Evolutionary conservation across 30 jellyfish, hydroid and myxozoan species (phyloP).

Genomic region (Turritopsis rubra): DNA sequence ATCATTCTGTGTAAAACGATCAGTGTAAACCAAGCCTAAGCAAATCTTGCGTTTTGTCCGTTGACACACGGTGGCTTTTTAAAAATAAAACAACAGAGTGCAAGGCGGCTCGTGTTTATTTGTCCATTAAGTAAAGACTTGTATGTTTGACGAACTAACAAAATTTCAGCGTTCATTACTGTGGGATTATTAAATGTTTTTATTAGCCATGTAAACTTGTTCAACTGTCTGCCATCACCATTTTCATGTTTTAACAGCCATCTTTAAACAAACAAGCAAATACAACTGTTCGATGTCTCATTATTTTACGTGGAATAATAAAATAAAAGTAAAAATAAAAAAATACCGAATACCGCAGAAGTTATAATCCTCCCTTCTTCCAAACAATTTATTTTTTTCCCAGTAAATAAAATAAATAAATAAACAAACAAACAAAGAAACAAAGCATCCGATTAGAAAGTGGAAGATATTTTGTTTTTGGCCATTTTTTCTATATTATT

Average conservation of each 20-base stretch:
- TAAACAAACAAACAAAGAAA: too few species aligned
- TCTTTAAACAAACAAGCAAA: background rate
- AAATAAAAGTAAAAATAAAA: too few species aligned
- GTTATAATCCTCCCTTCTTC: too few species aligned
- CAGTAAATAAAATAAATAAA: too few species aligned
- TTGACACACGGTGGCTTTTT: background rate
- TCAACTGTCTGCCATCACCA: background rate
- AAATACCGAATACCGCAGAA: background rate
- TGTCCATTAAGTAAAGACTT: background rate
- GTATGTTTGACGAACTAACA: background rate
- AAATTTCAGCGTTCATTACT: background rate
- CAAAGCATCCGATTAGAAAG: too few species aligned
- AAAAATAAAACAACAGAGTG: background rate
- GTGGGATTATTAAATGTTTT: background rate
- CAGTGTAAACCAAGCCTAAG: too few species aligned
- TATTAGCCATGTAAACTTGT: background rate
- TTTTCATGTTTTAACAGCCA: background rate
- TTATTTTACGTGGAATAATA: background rate
- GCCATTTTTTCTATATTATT: too few species aligned
- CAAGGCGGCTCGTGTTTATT: background rate
- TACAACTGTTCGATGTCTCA: background rate
- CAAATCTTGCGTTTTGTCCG: too few species aligned
- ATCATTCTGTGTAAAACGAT: too few species aligned
- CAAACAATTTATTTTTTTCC: too few species aligned
- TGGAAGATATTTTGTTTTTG: too few species aligned